These are phyloP conservation scores for Spermophilus dauricus DNA, from an alignment of 2,113 vertebrate genomes.

Conservation along the genomic window DNA sequence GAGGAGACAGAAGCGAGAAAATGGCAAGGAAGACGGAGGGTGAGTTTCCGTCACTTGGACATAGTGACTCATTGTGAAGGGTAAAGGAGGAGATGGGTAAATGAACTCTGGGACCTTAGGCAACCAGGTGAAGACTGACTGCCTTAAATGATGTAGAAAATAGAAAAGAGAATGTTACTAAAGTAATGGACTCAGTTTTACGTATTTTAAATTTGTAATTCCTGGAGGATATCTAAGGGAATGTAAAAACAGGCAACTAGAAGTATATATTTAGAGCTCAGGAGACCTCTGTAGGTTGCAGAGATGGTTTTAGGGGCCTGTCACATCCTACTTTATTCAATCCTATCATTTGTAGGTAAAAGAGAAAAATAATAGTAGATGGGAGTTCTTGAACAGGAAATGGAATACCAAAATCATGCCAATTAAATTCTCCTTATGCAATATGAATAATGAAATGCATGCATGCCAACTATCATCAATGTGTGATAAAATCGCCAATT, in stretches of 20 bases:
- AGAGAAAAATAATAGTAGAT: neutral
- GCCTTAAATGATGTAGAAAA: neutral
- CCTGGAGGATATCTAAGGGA: neutral
- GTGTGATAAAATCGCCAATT: neutral
- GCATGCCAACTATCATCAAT: neutral
- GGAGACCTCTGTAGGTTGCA: neutral
- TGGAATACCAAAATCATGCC: constrained; percentile 1
- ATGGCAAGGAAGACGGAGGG: neutral
- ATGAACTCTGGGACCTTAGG: fast-evolving
- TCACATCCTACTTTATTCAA: neutral
- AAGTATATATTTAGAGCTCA: neutral
- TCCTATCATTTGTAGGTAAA: neutral
- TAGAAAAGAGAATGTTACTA: neutral
- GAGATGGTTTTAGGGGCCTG: neutral
- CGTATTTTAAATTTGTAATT: neutral
- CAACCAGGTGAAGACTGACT: neutral
- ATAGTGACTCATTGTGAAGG: neutral
- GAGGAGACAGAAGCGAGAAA: neutral
- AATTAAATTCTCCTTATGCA: neutral
- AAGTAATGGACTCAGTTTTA: neutral
- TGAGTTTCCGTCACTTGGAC: neutral
- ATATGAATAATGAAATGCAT: neutral
- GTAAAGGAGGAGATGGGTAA: neutral
- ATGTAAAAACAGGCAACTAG: neutral
- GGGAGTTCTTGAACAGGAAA: neutral